Conservation (phyloP, 2,797 vertebrate species). For the Galago senegalensis region DNA sequence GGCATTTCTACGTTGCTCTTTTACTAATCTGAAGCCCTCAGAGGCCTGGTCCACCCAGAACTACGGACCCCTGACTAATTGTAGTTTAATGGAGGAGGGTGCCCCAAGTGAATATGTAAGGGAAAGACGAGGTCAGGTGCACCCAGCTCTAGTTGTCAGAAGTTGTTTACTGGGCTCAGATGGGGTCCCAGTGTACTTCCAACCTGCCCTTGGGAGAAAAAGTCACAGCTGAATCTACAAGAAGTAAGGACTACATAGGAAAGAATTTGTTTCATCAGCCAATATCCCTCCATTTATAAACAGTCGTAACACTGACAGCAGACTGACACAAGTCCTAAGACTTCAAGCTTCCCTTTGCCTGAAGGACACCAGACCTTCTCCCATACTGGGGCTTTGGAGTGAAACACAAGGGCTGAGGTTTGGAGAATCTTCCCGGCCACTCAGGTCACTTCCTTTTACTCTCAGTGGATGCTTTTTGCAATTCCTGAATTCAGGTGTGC, state of each 20-base stretch:
- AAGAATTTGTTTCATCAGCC: background rate
- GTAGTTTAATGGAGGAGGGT: background rate
- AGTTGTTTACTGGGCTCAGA: background rate
- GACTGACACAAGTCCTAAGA: background rate
- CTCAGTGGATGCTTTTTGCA: background rate
- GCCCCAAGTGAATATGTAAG: background rate
- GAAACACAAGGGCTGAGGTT: background rate
- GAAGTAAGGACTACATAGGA: background rate
- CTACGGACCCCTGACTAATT: too few relatives aligned
- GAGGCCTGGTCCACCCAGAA: background rate
- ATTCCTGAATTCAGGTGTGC: too few relatives aligned
- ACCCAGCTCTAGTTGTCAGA: background rate
- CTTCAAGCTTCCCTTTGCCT: background rate
- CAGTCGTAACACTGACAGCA: background rate
- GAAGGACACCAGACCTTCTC: background rate
- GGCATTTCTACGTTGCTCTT: background rate
- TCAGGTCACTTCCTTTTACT: background rate
- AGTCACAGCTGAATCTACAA: background rate
- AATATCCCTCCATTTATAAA: background rate
- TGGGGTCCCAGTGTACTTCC: background rate
- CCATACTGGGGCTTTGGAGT: background rate
- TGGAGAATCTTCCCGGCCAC: background rate
- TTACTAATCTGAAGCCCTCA: conserved; percentile 15
- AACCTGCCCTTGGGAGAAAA: background rate
- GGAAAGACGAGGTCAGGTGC: background rate